These are phyloP conservation scores for Mycalesis mineus DNA, from an alignment of 2,888 invertebrate species.

Conservation along the genomic window DNA sequence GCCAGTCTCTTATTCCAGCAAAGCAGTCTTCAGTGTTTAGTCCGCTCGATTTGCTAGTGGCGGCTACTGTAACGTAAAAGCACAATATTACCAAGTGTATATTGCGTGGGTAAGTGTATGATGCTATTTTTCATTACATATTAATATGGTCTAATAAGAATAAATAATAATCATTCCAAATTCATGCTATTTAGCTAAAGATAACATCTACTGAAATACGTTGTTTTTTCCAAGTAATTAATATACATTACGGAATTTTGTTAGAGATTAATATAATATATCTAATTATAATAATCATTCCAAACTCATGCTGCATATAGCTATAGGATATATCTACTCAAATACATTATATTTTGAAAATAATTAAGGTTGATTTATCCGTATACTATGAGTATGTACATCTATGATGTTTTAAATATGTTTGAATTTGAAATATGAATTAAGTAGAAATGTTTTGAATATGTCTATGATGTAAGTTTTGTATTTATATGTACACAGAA, in stretches of 20 bases:
- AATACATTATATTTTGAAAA: too few relatives aligned
- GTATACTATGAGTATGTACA: neutral
- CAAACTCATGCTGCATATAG: too few relatives aligned
- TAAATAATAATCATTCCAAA: neutral
- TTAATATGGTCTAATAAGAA: too few relatives aligned
- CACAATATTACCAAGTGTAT: neutral
- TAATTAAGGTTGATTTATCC: too few relatives aligned
- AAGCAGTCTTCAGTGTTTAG: slow-evolving; percentile 54
- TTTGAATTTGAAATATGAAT: slow-evolving; percentile 7
- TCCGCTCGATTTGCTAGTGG: slow-evolving; percentile 64
- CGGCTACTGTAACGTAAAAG: slow-evolving; percentile 58
- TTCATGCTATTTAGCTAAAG: too few relatives aligned
- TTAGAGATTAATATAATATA: too few relatives aligned
- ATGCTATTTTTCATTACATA: neutral
- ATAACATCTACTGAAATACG: too few relatives aligned
- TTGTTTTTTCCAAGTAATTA: too few relatives aligned
- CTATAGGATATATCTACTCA: too few relatives aligned
- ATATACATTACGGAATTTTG: too few relatives aligned
- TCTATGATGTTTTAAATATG: neutral
- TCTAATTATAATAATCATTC: too few relatives aligned
- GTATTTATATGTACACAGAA: slow-evolving; percentile 13
- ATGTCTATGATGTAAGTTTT: slow-evolving; percentile 18
- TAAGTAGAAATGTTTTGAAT: slow-evolving; percentile 16
- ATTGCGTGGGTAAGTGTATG: neutral
- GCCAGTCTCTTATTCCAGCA: slow-evolving; percentile 38